These are phyloP conservation scores for Oophaga sylvatica DNA, from an alignment of 2,797 vertebrate species.

Conservation along the genomic window DNA sequence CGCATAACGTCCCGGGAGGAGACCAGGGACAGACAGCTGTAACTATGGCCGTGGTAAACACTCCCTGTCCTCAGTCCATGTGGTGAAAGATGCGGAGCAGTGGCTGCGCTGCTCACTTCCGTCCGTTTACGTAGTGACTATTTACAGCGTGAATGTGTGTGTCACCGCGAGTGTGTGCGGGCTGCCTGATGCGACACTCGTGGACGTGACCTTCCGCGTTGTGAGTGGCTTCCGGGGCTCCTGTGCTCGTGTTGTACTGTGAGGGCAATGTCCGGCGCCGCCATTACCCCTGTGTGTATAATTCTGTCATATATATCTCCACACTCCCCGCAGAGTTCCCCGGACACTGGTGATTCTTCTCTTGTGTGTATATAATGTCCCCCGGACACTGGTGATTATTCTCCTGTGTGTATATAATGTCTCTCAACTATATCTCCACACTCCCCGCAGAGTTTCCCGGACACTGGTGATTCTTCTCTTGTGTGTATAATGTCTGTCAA, in stretches of 20 bases:
- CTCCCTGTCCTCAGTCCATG: background rate
- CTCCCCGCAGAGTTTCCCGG: too few relatives aligned
- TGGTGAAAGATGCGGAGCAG: background rate
- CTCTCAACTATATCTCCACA: too few relatives aligned
- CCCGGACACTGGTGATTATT: too few relatives aligned
- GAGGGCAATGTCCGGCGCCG: background rate
- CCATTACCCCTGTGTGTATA: too few relatives aligned
- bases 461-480: too few relatives aligned
- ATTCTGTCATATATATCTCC: too few relatives aligned
- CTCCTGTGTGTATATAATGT: too few relatives aligned
- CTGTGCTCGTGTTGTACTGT: background rate
- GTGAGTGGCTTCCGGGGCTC: background rate
- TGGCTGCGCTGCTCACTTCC: background rate
- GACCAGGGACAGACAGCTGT: background rate
- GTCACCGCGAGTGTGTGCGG: background rate
- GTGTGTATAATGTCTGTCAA: too few relatives aligned
- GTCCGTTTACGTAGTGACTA: background rate
- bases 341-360: too few relatives aligned
- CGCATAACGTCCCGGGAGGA: background rate
- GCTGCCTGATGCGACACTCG: background rate
- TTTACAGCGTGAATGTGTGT: background rate
- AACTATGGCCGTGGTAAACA: constrained; percentile 1
- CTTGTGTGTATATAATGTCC: too few relatives aligned
- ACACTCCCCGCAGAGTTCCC: too few relatives aligned
- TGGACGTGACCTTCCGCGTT: constrained; percentile 8